phyloP scores from a whole-genome alignment of 2,113 vertebrate species.

The Odontesthes bonariensis region DNA sequence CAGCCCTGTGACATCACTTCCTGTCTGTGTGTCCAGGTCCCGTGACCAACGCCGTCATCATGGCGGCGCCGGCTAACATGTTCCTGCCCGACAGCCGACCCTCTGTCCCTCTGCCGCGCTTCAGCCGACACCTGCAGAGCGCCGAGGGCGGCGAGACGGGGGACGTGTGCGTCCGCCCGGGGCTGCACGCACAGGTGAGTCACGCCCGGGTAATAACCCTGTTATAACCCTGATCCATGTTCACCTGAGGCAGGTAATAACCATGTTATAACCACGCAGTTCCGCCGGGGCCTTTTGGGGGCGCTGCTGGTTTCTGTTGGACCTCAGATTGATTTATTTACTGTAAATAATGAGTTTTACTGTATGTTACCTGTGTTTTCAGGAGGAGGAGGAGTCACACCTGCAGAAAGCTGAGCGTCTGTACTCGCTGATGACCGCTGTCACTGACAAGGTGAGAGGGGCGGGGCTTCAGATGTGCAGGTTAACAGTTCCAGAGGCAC shows the following conservation, averaged over 20 bases:
- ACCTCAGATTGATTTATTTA: no score
- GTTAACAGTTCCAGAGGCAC: no score
- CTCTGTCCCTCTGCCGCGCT: slow-evolving; percentile 86
- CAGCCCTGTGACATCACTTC: slow-evolving; percentile 19
- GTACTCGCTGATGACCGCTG: slow-evolving; percentile 82
- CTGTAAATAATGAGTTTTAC: no score
- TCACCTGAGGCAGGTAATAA: no score
- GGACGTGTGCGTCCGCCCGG: slow-evolving; percentile 87
- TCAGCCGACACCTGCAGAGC: slow-evolving; percentile 88
- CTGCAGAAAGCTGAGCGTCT: slow-evolving; percentile 87
- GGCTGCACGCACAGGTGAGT: slow-evolving; percentile 87
- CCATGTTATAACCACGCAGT: no score
- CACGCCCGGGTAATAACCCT: no score
- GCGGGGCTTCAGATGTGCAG: background rate
- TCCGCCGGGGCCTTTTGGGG: background rate
- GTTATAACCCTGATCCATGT: no score
- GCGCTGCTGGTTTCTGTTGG: no score
- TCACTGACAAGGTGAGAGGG: slow-evolving; percentile 91
- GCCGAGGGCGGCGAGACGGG: slow-evolving; percentile 79
- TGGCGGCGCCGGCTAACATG: slow-evolving; percentile 91
- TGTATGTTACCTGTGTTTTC: slow-evolving; percentile 10
- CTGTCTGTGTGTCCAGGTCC: slow-evolving; percentile 83
- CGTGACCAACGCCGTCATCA: slow-evolving; percentile 90
- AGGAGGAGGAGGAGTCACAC: slow-evolving; percentile 89
- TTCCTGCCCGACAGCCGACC: slow-evolving; percentile 90